Base-by-base conservation (phyloP, 2,888 invertebrate species). In the Entomobrya multifasciata region DNA sequence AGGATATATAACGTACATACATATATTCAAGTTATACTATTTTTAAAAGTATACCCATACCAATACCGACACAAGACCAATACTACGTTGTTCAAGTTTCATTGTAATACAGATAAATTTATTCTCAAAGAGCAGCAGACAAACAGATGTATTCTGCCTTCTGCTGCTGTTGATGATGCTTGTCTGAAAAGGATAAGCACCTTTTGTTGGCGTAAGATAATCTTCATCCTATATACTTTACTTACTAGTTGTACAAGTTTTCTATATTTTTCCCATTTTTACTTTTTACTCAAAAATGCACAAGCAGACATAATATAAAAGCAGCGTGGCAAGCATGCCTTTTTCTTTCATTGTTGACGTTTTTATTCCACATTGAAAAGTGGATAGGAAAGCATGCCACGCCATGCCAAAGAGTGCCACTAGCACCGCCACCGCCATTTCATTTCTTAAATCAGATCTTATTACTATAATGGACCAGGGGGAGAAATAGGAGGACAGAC, bases 141-240 rank as follows among this genome's bases (percentile, higher is more conserved):
- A 62, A 10, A 36, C 20, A 78, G 22, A 44, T 15, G 25, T 72
- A 17, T 30, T n/a, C 8, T 60, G 78, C 8, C 36, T 36, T 4
- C 36, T 36, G 25, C 57, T 62, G 62, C 11, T 80, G 70, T 52
- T 80, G 57, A 80, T 55, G 52, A 80, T 70, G 80, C 52, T 80
- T 70, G 80, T 80, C 70, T 70, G 80, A 67, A 78, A 80, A 80
- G 80, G 70, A 80, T 80, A 80, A 70, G 57, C 67, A 80, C 80
- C 80, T 80, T 70, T 67, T 25, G 49, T 65, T 60, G 41, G 41
- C 74, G 49, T 13, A 52, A 25, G 22, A 52, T 6, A 10, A 41
- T 6, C 20, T 4, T 17, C 1, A n/a, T 67, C 25, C 13, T 20
- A 11, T 67, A 8, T 30, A 1, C 49, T 25, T 30, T 15, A 13